Base-by-base conservation (phyloP, 1,140 invertebrate genomes). In the Leucophenga varia region DNA sequence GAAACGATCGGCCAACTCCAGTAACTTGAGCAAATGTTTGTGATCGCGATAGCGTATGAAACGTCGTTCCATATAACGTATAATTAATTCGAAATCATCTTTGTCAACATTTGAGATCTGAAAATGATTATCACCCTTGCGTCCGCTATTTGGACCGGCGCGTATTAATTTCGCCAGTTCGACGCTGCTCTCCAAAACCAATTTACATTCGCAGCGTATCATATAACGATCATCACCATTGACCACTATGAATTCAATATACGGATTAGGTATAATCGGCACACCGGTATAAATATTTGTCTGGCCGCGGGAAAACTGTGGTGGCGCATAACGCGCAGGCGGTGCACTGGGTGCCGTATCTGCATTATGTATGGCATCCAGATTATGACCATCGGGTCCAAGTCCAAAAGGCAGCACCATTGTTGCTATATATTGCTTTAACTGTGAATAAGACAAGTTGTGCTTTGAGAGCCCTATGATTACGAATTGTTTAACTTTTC, bases 191-290 rank as follows among this genome's bases (percentile, higher is more conserved):
- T 74, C 71, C 31, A 70, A 48, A 17, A 74, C 64, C 13, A 60
- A 71, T 31, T 74, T 74, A 1, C 71, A 44, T 35, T 74, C 71
- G 43, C 67, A 72, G 0, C 71, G 57, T 22, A 74, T 74, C 71
- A 74, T 72, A 18, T 67, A 74, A 1, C 71, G 61, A 49, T 74
- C 71, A 7, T 74, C 71, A 12, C 71, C 71, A 28, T 74, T 74
- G 28, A 74, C 71, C 22, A 74, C 71, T 16, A 74, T 74, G 31
- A 74, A 74, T 39, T 74, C 71, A 9, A 74, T 74, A 46, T 74
- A 74, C 7, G 67, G 67, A 59, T 73, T 73, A 14, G 61, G 56
- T 14, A 72, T 72, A 38, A 73, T 55, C 9, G 70, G 70, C 21
- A 73, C 67, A 5, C 59, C 65, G 0, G 57, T 61, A 31, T 70